Evolutionary conservation across 2,113 vertebrate genomes (phyloP).

Genomic region (Formicarius rufipectus): DNA sequence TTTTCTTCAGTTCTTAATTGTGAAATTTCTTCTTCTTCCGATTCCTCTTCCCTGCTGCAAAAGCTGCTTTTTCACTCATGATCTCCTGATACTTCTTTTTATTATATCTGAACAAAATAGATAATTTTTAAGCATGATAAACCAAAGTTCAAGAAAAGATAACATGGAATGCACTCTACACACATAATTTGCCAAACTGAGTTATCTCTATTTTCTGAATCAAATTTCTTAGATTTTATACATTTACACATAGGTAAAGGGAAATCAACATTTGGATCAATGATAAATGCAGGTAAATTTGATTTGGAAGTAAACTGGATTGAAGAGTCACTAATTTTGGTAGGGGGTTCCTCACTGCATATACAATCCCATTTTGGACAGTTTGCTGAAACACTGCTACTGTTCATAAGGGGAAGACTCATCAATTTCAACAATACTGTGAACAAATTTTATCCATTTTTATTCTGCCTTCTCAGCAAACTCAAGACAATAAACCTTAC

Average conservation of each 20-base stretch:
- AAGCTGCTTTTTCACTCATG: slow-evolving; percentile 86
- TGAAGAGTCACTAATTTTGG: background rate
- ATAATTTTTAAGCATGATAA: slow-evolving; percentile 48
- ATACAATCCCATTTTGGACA: background rate
- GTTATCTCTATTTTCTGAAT: background rate
- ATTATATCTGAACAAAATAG: slow-evolving; percentile 83
- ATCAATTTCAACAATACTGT: background rate
- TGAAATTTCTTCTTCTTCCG: slow-evolving; percentile 88
- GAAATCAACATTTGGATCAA: background rate
- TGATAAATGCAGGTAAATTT: background rate
- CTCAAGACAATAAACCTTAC: background rate
- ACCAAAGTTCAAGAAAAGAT: background rate
- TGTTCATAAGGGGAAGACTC: background rate
- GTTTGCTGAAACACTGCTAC: background rate
- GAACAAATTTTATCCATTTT: background rate
- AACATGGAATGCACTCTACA: slow-evolving; percentile 8
- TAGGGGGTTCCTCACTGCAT: background rate
- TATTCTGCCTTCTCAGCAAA: background rate
- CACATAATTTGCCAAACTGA: background rate
- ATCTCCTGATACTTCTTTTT: slow-evolving; percentile 92
- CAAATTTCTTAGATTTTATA: background rate
- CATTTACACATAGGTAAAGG: background rate
- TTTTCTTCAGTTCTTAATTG: slow-evolving; percentile 72
- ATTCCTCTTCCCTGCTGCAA: slow-evolving; percentile 85
- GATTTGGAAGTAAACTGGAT: background rate